These are phyloP conservation scores for Drosophila mettleri DNA, from an alignment of 2,888 invertebrate genomes.

Conservation along the genomic window DNA sequence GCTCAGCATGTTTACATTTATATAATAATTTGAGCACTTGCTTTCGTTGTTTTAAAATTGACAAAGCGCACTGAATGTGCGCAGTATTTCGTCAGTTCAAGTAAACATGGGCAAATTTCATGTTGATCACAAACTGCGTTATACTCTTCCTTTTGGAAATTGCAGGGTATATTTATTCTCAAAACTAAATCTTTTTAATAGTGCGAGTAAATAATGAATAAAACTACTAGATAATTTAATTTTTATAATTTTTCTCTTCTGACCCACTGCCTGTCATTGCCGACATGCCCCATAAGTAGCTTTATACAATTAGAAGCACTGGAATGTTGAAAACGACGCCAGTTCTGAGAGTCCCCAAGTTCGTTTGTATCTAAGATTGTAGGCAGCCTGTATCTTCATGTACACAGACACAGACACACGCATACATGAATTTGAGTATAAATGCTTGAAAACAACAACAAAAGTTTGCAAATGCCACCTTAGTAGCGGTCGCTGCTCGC, in stretches of 20 bases:
- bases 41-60: constrained; percentile 27
- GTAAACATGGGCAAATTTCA: constrained; percentile 15
- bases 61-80: constrained; percentile 44
- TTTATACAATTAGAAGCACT: constrained; percentile 19
- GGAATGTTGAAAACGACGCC: constrained; percentile 20
- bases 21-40: constrained; percentile 35
- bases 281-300: constrained; percentile 3
- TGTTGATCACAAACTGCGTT: background rate
- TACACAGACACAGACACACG: background rate
- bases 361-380: constrained; percentile 13
- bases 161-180: background rate
- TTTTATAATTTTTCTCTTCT: background rate
- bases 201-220: background rate
- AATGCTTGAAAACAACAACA: constrained; percentile 22
- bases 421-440: background rate
- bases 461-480: constrained; percentile 43
- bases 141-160: constrained; percentile 14
- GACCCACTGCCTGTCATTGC: background rate
- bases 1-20: constrained; percentile 31
- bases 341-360: constrained; percentile 27
- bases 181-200: no score
- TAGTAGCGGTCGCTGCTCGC: constrained; percentile 9
- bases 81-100: constrained; percentile 52
- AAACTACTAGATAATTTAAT: background rate
- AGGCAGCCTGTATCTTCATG: constrained; percentile 6